Conservation (phyloP, 2,888 invertebrate genomes). For the Brachynemurus nebulosus region DNA sequence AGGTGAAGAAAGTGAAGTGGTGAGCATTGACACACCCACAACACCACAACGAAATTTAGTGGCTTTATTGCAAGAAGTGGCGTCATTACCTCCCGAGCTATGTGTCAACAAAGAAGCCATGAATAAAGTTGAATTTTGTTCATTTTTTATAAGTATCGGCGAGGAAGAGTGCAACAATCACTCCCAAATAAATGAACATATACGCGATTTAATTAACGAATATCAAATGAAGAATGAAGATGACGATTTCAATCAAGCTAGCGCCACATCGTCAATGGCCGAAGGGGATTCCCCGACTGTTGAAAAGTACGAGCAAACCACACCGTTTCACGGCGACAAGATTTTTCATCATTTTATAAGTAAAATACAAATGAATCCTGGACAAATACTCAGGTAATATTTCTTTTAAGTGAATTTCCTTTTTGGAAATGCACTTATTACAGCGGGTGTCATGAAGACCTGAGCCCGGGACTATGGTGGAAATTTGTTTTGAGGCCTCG, state of each 20-base stretch:
- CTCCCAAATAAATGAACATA: conserved; percentile 38
- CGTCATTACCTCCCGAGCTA: conserved; percentile 33
- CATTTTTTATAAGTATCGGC: conserved; percentile 44
- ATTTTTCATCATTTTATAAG: conserved; percentile 68
- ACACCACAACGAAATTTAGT: conserved; percentile 54
- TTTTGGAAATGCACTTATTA: too few species aligned
- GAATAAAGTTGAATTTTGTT: conserved; percentile 32
- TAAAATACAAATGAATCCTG: conserved; percentile 58
- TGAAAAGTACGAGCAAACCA: conserved; percentile 66
- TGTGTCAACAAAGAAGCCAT: conserved; percentile 26
- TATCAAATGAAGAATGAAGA: conserved; percentile 40
- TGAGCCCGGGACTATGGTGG: too few species aligned
- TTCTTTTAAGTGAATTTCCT: too few species aligned
- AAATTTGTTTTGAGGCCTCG: too few species aligned
- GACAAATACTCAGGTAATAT: conserved; percentile 64
- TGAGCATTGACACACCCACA: conserved; percentile 62
- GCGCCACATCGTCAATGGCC: conserved; percentile 19
- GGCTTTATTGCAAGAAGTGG: conserved; percentile 54
- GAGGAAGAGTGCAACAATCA: conserved; percentile 35
- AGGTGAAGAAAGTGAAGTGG: conserved; percentile 63
- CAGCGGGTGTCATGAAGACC: too few species aligned
- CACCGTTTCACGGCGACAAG: conserved; percentile 69
- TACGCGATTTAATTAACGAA: conserved; percentile 45
- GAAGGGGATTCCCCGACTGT: conserved; percentile 26
- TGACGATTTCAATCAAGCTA: conserved; percentile 20